These are phyloP conservation scores for Iselma pallidipennis DNA, from an alignment of 2,888 invertebrate species.

Conservation along the genomic window DNA sequence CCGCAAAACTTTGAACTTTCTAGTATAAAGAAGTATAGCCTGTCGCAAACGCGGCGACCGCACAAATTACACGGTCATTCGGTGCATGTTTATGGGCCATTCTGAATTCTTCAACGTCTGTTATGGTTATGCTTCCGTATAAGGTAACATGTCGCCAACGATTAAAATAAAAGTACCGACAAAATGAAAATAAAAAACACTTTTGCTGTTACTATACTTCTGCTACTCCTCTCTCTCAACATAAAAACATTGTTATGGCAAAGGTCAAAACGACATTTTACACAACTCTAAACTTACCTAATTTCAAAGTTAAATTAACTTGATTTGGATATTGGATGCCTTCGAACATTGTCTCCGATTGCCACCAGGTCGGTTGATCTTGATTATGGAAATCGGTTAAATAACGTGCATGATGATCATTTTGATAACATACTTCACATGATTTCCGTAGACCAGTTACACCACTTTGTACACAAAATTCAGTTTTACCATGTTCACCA, in stretches of 20 bases:
- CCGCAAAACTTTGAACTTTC: constrained; percentile 16
- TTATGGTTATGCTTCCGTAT: constrained; percentile 26
- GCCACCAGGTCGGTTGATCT: constrained; percentile 95
- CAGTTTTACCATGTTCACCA: constrained; percentile 76
- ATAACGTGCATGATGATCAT: constrained; percentile 72
- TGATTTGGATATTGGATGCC: constrained; percentile 87
- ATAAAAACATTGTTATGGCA: neutral
- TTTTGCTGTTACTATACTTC: neutral
- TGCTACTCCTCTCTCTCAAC: neutral
- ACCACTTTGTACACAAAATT: constrained; percentile 93
- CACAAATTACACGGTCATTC: constrained; percentile 29
- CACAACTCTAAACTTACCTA: constrained; percentile 35
- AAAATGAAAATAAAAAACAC: constrained; percentile 17
- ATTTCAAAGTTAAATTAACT: constrained; percentile 72
- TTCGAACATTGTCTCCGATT: constrained; percentile 96
- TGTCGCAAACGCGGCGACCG: constrained; percentile 11
- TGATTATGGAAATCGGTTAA: constrained; percentile 92
- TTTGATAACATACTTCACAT: constrained; percentile 76
- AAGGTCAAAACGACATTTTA: neutral
- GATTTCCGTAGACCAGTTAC: constrained; percentile 69
- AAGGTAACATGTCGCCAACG: constrained; percentile 16
- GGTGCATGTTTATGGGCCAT: constrained; percentile 23
- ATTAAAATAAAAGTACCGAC: neutral
- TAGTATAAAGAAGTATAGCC: constrained; percentile 8
- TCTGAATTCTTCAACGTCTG: constrained; percentile 25